Conservation (phyloP, 1,140 invertebrate genomes). For the Drosophila subobscura region DNA sequence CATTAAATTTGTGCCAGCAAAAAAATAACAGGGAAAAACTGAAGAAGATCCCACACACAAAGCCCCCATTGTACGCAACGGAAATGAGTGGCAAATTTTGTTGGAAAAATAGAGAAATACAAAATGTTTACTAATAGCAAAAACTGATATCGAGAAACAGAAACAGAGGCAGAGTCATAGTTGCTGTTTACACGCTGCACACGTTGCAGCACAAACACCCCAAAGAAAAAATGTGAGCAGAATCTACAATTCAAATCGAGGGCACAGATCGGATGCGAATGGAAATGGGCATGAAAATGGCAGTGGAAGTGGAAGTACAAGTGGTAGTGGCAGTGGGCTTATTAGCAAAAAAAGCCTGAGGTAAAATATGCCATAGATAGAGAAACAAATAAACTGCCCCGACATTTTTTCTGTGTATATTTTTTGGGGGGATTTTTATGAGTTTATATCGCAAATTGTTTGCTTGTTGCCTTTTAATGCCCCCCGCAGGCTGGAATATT, state of each 20-base stretch:
- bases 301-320: no score
- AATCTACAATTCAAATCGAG: conserved; percentile 72
- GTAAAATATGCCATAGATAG: conserved; percentile 41
- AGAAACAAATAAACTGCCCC: conserved; percentile 36
- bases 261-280: conserved; percentile 19
- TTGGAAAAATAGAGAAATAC: conserved; percentile 56
- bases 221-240: conserved; percentile 28
- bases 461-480: conserved; percentile 66
- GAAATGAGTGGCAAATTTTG: conserved; percentile 65
- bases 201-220: conserved; percentile 47
- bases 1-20: conserved; percentile 58
- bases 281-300: conserved; percentile 6
- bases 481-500: conserved; percentile 56
- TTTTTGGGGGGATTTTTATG: conserved; percentile 57
- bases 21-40: conserved; percentile 28
- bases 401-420: conserved; percentile 28
- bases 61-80: conserved; percentile 32
- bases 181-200: conserved; percentile 59
- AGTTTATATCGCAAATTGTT: conserved; percentile 72
- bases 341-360: conserved; percentile 34
- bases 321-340: conserved; percentile 12
- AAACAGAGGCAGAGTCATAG: no score
- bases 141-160: conserved; percentile 55
- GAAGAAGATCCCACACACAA: conserved; percentile 28
- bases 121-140: conserved; percentile 70